A percentile compares a stretch with the other conserved stretches of the same genome.
phyloP scores from a whole-genome alignment of 2,888 invertebrate genomes.

The Anagyrus pseudococci region DNA sequence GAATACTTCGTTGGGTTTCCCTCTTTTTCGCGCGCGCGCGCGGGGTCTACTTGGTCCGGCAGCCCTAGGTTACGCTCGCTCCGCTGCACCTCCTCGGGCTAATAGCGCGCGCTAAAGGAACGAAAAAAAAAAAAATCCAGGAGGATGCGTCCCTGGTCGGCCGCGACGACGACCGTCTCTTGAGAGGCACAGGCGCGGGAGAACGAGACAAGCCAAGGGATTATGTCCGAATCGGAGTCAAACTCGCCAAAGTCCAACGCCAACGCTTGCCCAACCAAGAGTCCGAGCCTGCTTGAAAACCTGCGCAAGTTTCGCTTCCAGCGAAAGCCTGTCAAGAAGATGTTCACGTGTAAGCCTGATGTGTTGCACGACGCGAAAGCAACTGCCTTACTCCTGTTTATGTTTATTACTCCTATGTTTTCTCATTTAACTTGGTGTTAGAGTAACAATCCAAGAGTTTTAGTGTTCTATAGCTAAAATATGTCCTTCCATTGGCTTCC shows the following conservation, averaged over 20 bases:
- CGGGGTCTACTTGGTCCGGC: too few species aligned
- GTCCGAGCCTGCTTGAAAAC: slow-evolving; percentile 69
- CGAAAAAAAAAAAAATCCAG: not conserved
- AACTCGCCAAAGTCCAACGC: slow-evolving; percentile 4
- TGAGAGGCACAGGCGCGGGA: too few species aligned
- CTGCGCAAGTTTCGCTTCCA: slow-evolving; percentile 75
- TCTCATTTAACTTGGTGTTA: not conserved
- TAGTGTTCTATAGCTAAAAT: too few species aligned
- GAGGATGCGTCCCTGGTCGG: not conserved
- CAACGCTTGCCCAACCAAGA: slow-evolving; percentile 61
- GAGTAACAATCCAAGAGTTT: too few species aligned
- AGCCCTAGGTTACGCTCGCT: too few species aligned
- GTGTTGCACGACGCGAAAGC: too few species aligned
- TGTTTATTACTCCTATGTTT: not conserved
- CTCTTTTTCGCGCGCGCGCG: not conserved
- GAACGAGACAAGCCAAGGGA: too few species aligned
- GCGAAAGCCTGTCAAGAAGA: slow-evolving; percentile 64
- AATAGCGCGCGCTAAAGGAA: slow-evolving; percentile 2
- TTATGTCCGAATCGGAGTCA: not conserved
- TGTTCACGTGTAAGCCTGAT: slow-evolving; percentile 38
- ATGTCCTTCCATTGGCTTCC: too few species aligned
- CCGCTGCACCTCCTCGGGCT: too few species aligned
- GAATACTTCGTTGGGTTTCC: not conserved
- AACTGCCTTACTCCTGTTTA: not conserved
- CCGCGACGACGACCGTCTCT: too few species aligned